Evolutionary conservation across 2,888 invertebrate genomes (phyloP).

Genomic region (Chrysotoxum bicinctum): DNA sequence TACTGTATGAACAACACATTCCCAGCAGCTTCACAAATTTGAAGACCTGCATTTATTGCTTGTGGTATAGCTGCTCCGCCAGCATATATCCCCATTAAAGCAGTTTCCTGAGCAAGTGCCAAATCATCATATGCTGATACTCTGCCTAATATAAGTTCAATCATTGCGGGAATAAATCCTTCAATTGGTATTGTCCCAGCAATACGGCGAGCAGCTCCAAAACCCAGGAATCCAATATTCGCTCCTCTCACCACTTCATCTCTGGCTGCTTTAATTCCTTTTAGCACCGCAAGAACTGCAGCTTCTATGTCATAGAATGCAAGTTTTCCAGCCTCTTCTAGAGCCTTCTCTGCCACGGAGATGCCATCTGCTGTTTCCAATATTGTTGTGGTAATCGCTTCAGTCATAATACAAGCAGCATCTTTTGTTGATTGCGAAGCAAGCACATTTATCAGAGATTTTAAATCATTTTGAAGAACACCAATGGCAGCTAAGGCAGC

Average conservation of each 20-base stretch:
- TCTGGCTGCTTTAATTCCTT: neutral
- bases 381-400: neutral
- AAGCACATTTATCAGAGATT: neutral
- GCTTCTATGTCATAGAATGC: neutral
- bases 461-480: neutral
- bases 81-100: neutral
- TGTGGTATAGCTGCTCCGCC: neutral
- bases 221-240: neutral
- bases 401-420: neutral
- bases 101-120: neutral
- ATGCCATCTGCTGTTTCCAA: neutral
- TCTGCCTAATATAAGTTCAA: neutral
- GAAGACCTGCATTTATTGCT: neutral
- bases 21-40: neutral
- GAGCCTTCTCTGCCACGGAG: neutral
- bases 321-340: neutral
- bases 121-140: neutral
- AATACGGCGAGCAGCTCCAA: conserved; percentile 6
- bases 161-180: neutral
- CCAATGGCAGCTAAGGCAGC: neutral
- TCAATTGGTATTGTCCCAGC: neutral
- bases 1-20: neutral
- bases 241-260: neutral
- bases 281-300: neutral
- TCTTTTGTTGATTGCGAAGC: neutral